phyloP scores from a whole-genome alignment of 2,113 vertebrate genomes.

The Entosphenus tridentatus region DNA sequence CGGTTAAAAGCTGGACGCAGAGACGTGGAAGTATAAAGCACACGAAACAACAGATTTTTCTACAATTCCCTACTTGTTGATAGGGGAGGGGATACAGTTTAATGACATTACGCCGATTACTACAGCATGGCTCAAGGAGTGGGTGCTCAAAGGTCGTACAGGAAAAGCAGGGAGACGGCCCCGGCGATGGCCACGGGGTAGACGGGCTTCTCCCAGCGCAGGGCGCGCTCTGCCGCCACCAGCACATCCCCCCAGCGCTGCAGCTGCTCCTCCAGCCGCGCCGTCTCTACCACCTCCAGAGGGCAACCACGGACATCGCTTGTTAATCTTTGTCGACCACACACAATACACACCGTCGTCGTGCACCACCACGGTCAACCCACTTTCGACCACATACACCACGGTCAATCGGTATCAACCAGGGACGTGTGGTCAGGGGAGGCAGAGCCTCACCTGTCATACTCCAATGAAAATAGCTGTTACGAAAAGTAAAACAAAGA shows the following conservation, averaged over 20 bases:
- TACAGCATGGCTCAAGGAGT: not conserved
- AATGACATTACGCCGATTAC: not conserved
- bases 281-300: slow-evolving; percentile 56
- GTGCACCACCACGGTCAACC: too few relatives aligned
- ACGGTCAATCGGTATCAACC: too few relatives aligned
- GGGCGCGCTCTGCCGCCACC: slow-evolving; percentile 48
- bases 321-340: too few relatives aligned
- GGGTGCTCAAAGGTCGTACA: slow-evolving; percentile 31
- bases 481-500: too few relatives aligned
- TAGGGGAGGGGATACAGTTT: not conserved
- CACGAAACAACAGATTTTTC: too few relatives aligned
- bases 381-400: too few relatives aligned
- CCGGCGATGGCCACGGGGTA: slow-evolving; percentile 53
- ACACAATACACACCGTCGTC: too few relatives aligned
- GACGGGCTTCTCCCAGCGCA: slow-evolving; percentile 84
- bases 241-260: slow-evolving; percentile 95
- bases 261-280: slow-evolving; percentile 72
- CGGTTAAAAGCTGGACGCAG: not conserved
- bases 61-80: not conserved
- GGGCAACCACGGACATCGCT: not conserved
- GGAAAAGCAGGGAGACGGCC: slow-evolving; percentile 42
- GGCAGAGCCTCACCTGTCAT: too few relatives aligned
- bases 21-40: too few relatives aligned
- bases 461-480: too few relatives aligned
- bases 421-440: too few relatives aligned